Evolutionary conservation across 92 coral and sea anemone genomes (phyloP).

Genomic region (Blastomussa wellsi): DNA sequence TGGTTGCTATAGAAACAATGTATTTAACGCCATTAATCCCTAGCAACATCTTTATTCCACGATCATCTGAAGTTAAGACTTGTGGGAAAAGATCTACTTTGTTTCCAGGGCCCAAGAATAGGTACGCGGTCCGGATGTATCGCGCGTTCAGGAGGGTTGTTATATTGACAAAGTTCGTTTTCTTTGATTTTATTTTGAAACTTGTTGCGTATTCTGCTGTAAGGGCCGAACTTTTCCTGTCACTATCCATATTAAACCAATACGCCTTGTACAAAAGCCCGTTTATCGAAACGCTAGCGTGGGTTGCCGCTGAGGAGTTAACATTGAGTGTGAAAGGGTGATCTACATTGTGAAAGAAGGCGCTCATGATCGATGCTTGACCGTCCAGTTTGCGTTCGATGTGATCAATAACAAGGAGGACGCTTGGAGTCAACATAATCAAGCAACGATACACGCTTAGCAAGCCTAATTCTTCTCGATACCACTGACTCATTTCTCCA

Average conservation of each 20-base stretch:
- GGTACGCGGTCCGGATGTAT: constrained; percentile 78
- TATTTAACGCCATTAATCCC: constrained; percentile 60
- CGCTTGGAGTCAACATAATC: constrained; percentile 70
- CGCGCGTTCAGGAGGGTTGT: constrained; percentile 64
- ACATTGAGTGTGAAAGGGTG: constrained; percentile 48
- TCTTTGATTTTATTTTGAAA: constrained; percentile 19
- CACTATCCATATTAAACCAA: constrained; percentile 50
- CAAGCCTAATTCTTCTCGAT: constrained; percentile 70
- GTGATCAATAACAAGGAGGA: constrained; percentile 85
- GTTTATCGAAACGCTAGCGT: constrained; percentile 54
- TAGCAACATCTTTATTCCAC: constrained; percentile 69
- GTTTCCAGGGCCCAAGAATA: constrained; percentile 84
- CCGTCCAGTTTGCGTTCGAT: constrained; percentile 55
- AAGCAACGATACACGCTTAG: constrained; percentile 84
- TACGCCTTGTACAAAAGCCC: constrained; percentile 46
- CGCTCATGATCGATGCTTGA: constrained; percentile 61
- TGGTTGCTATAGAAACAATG: constrained; percentile 76
- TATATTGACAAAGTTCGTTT: constrained; percentile 74
- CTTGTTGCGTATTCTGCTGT: constrained; percentile 27
- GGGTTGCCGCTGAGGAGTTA: constrained; percentile 24
- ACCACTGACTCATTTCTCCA: constrained; percentile 89
- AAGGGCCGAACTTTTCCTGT: constrained; percentile 44
- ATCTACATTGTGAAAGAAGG: constrained; percentile 87
- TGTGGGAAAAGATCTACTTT: constrained; percentile 39
- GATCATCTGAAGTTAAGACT: constrained; percentile 47